phyloP scores from a whole-genome alignment of 2,888 invertebrate genomes.

The Stenodera caucasica region DNA sequence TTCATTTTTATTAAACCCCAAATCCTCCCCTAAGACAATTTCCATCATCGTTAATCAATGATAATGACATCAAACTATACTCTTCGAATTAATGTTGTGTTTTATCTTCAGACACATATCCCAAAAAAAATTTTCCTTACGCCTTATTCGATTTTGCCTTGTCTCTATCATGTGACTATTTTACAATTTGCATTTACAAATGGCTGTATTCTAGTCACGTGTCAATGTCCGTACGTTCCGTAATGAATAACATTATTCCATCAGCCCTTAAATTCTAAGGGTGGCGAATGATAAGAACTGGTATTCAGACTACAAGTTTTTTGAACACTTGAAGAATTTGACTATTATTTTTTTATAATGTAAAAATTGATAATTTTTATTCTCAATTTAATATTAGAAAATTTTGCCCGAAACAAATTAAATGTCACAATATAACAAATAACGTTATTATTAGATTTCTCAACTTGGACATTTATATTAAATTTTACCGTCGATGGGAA shows the following conservation, averaged over 20 bases:
- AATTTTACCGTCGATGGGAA: neutral
- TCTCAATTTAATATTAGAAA: no score
- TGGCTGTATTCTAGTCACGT: neutral
- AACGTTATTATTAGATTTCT: neutral
- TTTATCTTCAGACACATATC: no score
- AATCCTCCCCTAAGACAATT: no score
- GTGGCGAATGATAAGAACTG: neutral
- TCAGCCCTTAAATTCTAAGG: neutral
- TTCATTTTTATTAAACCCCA: no score
- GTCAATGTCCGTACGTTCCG: neutral
- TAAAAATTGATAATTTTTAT: no score
- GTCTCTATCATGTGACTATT: neutral
- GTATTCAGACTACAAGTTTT: no score
- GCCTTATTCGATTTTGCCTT: no score
- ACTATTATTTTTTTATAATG: no score
- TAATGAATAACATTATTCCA: neutral
- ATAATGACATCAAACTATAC: neutral
- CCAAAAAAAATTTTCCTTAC: no score
- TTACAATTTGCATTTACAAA: neutral
- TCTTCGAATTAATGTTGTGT: neutral
- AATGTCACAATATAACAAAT: neutral
- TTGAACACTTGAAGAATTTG: no score
- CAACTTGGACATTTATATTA: constrained; percentile 1
- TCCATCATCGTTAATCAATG: neutral
- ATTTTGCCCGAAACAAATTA: neutral